Evolutionary conservation across 1,140 invertebrate genomes (phyloP).

Genomic region (Zelostemma sp.): DNA sequence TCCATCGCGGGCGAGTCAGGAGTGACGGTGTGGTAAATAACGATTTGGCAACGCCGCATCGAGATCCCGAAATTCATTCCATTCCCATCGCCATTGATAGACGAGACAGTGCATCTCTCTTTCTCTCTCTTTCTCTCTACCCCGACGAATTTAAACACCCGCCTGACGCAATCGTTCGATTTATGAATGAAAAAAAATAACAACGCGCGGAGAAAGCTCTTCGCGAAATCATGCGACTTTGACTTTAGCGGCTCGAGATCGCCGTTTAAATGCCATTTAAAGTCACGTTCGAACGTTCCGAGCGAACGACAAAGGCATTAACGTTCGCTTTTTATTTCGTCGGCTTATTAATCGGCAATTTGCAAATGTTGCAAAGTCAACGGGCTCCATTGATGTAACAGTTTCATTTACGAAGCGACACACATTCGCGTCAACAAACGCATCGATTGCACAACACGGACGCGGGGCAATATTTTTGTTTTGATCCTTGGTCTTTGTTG

Average conservation of each 20-base stretch:
- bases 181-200: conserved; percentile 6
- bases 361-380: too few species aligned
- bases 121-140: too few species aligned
- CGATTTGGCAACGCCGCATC: conserved; percentile 30
- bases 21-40: conserved; percentile 9
- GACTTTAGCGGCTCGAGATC: too few species aligned
- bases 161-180: neutral
- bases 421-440: conserved; percentile 33
- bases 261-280: neutral
- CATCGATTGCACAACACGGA: conserved; percentile 33
- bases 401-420: too few species aligned
- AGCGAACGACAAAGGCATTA: too few species aligned
- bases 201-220: too few species aligned
- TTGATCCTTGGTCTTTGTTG: neutral
- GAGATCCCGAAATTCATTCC: conserved; percentile 8
- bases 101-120: conserved; percentile 1
- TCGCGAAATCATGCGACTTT: too few species aligned
- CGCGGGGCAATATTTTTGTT: neutral
- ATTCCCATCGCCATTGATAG: conserved; percentile 22
- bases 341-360: too few species aligned
- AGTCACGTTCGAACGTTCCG: conserved; percentile 3
- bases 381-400: too few species aligned
- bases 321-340: too few species aligned
- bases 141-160: too few species aligned
- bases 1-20: conserved; percentile 13